Conservation (phyloP, 2,797 vertebrate species). For the Danio kyathit region DNA sequence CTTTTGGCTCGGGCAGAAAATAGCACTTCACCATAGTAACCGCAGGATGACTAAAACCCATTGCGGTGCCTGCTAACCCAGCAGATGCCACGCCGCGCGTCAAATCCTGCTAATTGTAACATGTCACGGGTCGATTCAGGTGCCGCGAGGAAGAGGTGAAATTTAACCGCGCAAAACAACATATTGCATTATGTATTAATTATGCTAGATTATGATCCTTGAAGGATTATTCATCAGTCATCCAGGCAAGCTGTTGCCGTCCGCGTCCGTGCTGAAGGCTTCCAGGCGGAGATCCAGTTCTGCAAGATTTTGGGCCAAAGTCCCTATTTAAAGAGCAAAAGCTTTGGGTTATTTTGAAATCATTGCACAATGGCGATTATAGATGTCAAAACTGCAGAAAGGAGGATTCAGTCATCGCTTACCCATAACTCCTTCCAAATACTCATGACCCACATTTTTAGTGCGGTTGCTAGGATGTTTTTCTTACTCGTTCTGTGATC, state of each 20-base stretch:
- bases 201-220: slow-evolving; percentile 52
- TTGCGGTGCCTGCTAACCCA: no score
- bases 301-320: slow-evolving; percentile 14
- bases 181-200: slow-evolving; percentile 55
- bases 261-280: slow-evolving; percentile 5
- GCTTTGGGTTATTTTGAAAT: not conserved
- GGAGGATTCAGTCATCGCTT: not conserved
- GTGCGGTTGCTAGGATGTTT: no score
- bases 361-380: not conserved
- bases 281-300: slow-evolving; percentile 49
- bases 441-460: not conserved
- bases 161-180: slow-evolving; percentile 18
- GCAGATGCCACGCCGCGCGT: not conserved
- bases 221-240: slow-evolving; percentile 49
- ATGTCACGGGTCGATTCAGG: slow-evolving; percentile 20
- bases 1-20: slow-evolving; percentile 51
- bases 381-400: not conserved
- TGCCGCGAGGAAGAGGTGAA: slow-evolving; percentile 29
- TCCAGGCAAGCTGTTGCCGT: slow-evolving; percentile 44
- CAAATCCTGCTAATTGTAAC: slow-evolving; percentile 28
- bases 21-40: slow-evolving; percentile 49
- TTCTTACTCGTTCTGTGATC: no score
- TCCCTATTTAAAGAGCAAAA: not conserved
- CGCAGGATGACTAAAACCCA: slow-evolving; percentile 15
- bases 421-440: not conserved